These are phyloP conservation scores for Doryteuthis pealeii DNA, from an alignment of 1,140 invertebrate species.

Conservation along the genomic window DNA sequence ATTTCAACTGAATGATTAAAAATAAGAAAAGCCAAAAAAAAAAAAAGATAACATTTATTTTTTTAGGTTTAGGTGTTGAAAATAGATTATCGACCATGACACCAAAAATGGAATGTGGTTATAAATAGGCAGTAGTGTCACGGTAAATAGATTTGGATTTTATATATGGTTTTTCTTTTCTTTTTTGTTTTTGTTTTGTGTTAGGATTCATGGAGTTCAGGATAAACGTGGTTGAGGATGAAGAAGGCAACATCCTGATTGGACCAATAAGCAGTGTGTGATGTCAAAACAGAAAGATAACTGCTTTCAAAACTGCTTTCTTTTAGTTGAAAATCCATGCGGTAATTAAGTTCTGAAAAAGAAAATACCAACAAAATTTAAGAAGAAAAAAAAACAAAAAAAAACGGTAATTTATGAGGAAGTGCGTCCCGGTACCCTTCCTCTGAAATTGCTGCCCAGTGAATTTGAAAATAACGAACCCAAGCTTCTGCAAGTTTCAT, in stretches of 20 bases:
- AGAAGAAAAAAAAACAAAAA: no score
- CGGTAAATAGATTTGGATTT: no score
- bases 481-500: no score
- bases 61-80: background rate
- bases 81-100: no score
- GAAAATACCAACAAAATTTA: constrained; percentile 20
- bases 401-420: constrained; percentile 3
- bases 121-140: no score
- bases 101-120: no score
- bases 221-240: constrained; percentile 69
- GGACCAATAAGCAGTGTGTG: constrained; percentile 74
- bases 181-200: background rate
- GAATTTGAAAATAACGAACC: no score
- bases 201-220: constrained; percentile 54
- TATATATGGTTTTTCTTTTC: no score
- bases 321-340: constrained; percentile 70
- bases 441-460: no score
- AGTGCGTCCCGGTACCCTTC: no score
- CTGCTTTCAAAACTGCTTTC: constrained; percentile 65
- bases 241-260: constrained; percentile 73
- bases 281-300: constrained; percentile 70
- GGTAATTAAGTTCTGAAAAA: constrained; percentile 66
- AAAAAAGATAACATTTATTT: background rate
- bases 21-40: background rate
- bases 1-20: no score